Base-by-base conservation (phyloP, 2,113 vertebrate species). In the Paramormyrops kingsleyae region DNA sequence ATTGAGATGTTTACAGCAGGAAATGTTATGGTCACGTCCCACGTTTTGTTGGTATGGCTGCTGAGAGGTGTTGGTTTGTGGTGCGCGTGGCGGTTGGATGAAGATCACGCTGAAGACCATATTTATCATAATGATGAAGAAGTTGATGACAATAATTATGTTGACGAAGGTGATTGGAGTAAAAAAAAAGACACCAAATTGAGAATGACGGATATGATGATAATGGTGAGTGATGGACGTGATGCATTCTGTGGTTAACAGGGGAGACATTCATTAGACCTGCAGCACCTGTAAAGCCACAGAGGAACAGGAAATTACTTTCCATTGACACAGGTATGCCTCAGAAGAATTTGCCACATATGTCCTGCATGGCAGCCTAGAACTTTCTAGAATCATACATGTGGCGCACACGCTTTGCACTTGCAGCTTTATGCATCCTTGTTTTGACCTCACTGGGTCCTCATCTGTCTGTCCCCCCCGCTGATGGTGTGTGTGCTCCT, bases 291-390 rank as follows among this genome's bases (percentile, higher is more conserved):
- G 90, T 91, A 1, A 59, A 95, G n/a, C 93, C 93, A 1, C 93
- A 92, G 91, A 92, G 92, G 92, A 95, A 93, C 93, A 95, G 94
- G 92, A 96, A 95, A 94, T 93, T 95, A 89, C 93, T 91, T 92
- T 96, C 95, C 0, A 95, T 95, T 92, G 96, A 96, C 92, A 95
- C 94, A 95, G 95, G 96, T 96, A 94, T 83, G 90, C 39, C 42
- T 44, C 74, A 42, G 5, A 80, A 42, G 2, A 15, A 39, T 12
- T 27, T 31, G 17, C 1, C 15, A 42, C 15, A n/a, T n/a, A 80
- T 19, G 74, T 42, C 13, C 31, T 80, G 74, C 66, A 66, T 87
- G 49, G 50, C 50, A 21, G 74, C 74, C 52, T 0, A 21, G 44
- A 49, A 47, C 21, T 50, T 50, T 85, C 47, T 27, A 13, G 46